Evolutionary conservation across 2,113 vertebrate genomes (phyloP).

Genomic region (Grus americana): DNA sequence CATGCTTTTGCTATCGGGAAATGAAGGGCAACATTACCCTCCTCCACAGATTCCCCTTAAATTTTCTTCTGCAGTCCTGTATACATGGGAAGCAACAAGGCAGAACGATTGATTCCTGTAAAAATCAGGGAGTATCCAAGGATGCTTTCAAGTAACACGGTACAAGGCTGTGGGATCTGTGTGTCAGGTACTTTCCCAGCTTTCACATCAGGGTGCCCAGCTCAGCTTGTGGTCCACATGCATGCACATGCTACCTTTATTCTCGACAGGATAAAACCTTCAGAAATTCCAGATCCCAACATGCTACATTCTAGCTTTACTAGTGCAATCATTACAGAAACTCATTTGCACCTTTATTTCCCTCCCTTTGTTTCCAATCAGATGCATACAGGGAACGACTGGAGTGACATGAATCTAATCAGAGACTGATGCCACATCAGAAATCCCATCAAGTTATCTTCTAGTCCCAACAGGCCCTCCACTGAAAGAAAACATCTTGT

Average conservation of each 20-base stretch:
- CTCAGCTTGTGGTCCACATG: background rate
- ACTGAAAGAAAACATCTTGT: background rate
- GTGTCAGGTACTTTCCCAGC: background rate
- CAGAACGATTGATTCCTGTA: background rate
- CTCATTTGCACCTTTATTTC: conserved; percentile 25
- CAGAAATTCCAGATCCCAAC: background rate
- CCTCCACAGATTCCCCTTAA: background rate
- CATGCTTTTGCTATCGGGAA: background rate
- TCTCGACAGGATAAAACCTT: background rate
- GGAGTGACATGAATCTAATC: conserved; percentile 31
- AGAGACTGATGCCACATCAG: background rate
- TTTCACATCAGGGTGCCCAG: background rate
- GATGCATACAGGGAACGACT: background rate
- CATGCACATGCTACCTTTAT: background rate
- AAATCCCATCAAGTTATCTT: conserved; percentile 29
- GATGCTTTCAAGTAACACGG: background rate
- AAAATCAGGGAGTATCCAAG: background rate
- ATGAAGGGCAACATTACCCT: background rate
- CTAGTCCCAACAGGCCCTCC: conserved; percentile 37
- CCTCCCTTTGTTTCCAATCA: conserved; percentile 22
- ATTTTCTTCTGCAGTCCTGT: background rate
- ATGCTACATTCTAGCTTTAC: background rate
- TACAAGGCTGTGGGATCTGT: background rate
- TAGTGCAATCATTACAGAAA: background rate
- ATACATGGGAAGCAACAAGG: background rate